Evolutionary conservation across 2,113 vertebrate genomes (phyloP), one percentile per base, ranked within the genome.

Genomic region (Arvicanthis niloticus): DNA sequence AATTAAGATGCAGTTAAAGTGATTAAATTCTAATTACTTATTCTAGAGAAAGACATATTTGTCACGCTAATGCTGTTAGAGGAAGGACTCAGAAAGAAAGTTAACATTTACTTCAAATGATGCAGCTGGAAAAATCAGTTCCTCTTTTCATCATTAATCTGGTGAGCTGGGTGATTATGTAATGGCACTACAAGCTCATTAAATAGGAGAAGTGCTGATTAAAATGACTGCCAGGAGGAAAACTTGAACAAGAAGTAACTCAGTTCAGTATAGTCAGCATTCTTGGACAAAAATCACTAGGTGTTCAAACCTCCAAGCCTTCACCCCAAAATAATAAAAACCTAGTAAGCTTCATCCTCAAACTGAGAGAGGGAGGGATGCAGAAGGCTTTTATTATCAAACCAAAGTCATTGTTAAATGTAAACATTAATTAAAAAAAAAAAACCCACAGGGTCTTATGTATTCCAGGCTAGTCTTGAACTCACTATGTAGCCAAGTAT

Each of bases 21-120:
- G 98, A 98, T 98, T 98, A 99, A 98, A 98, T 98, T 98, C 98
- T 98, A 98, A 98, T 99, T 98, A 98, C 98, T 98, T 98, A 98
- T 98, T 96, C 96, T 96, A 94, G 98, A 95, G 98, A 97, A 97
- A 98, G 98, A 98, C 98, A 98, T 98, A 98, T 98, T 98, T 97
- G 98, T 98, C 98, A 98, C 96, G 72, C 96, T 98, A 98, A 98
- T 98, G 98, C 73, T 93, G 98, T 97, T 98, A 98, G 42, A 98
- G 98, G 97, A 96, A 98, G 96, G 98, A 97, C 95, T 96, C 94
- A 31, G 97, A 67, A 98, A 98, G 98, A 98, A 98, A 98, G 97
- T 96, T 98, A 98, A 95, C 97, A 12, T 98, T 97, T 97, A 29
- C 96, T 98, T 97, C 96, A 91, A 96, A 97, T 98, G 97, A 98